Evolutionary conservation across 1,140 invertebrate genomes (phyloP).

Genomic region (Calephelis nemesis): DNA sequence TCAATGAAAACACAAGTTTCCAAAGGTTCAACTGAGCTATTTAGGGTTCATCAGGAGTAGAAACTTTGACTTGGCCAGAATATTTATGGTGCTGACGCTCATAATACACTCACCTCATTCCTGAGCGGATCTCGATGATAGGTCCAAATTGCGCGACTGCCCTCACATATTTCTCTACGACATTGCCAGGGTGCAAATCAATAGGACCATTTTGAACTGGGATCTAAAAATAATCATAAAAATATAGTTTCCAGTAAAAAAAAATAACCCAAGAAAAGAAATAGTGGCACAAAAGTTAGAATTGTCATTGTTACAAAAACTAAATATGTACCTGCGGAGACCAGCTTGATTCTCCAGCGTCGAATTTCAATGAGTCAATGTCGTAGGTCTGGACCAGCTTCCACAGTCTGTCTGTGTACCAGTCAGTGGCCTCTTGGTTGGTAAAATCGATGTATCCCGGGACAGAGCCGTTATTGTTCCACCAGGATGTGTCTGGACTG

Average conservation of each 20-base stretch:
- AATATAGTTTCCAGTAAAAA: background rate
- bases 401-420: conserved; percentile 85
- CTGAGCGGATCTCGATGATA: conserved; percentile 86
- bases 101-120: conserved; percentile 66
- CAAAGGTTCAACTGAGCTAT: too few species aligned
- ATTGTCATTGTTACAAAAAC: too few species aligned
- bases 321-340: conserved; percentile 69
- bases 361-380: conserved; percentile 95
- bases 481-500: conserved; percentile 87
- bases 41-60: too few species aligned
- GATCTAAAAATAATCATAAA: conserved; percentile 40
- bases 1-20: too few species aligned
- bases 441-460: conserved; percentile 89
- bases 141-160: conserved; percentile 83
- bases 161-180: conserved; percentile 82
- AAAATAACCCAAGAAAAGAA: background rate
- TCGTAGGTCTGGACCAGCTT: conserved; percentile 81
- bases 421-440: conserved; percentile 85
- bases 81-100: too few species aligned
- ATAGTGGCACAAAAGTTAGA: background rate
- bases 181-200: conserved; percentile 81
- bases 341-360: conserved; percentile 90
- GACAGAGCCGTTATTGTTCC: conserved; percentile 85
- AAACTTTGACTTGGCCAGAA: too few species aligned
- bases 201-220: conserved; percentile 73